phyloP scores from a whole-genome alignment of 2,797 vertebrate genomes.

The Chromobotia macracanthus region DNA sequence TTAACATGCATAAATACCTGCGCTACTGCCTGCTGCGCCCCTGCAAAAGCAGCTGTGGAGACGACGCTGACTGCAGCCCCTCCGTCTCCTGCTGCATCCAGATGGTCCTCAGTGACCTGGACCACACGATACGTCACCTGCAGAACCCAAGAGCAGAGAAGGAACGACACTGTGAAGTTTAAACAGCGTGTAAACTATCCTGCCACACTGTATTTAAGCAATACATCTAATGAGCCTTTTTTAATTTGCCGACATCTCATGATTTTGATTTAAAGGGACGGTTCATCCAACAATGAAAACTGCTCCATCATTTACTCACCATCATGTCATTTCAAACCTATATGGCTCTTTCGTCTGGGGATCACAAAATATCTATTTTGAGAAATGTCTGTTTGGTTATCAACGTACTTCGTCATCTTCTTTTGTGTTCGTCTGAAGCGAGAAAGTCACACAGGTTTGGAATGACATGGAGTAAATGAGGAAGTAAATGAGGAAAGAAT shows the following conservation, averaged over 20 bases:
- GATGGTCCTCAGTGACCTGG: slow-evolving; percentile 88
- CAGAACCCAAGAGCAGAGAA: background rate
- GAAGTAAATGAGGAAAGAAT: no score
- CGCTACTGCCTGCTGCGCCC: slow-evolving; percentile 86
- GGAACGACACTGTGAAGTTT: background rate
- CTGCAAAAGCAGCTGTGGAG: slow-evolving; percentile 83
- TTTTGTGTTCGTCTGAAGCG: no score
- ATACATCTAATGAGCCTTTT: background rate
- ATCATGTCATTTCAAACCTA: no score
- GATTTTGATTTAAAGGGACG: background rate
- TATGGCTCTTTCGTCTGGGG: no score
- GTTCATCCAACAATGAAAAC: no score
- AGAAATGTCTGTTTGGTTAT: no score
- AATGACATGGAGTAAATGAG: no score
- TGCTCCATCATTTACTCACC: no score
- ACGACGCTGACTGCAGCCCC: slow-evolving; percentile 88
- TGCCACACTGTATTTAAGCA: background rate
- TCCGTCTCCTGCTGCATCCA: slow-evolving; percentile 82
- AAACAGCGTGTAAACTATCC: background rate
- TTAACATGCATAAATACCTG: slow-evolving; percentile 74
- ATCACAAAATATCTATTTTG: no score
- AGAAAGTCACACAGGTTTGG: no score
- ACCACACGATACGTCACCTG: slow-evolving; percentile 94
- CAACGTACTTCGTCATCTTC: no score
- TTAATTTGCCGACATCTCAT: background rate